Evolutionary conservation across 2,113 vertebrate genomes (phyloP).

Genomic region (Ursus arctos): DNA sequence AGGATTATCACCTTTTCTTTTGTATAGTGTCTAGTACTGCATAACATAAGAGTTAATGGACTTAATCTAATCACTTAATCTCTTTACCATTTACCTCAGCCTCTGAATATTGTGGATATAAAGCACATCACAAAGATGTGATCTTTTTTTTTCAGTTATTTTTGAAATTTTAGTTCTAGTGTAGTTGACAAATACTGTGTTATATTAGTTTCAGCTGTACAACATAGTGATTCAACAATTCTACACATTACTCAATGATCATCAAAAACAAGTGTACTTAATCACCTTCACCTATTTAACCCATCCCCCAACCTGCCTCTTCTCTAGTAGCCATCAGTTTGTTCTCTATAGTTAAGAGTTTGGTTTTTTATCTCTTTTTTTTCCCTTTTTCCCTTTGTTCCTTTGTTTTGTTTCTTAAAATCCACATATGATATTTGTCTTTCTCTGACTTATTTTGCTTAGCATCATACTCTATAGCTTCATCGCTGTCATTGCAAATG

Average conservation of each 20-base stretch:
- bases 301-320: neutral
- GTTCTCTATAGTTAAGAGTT: neutral
- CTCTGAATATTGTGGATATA: neutral
- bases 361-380: neutral
- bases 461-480: neutral
- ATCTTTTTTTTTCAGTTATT: neutral
- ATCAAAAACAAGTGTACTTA: neutral
- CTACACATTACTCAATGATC: neutral
- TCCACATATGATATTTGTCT: neutral
- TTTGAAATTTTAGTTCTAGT: neutral
- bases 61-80: conserved; percentile 15
- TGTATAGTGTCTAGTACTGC: neutral
- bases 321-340: neutral
- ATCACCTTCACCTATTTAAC: neutral
- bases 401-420: neutral
- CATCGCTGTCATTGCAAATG: neutral
- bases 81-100: neutral
- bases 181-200: neutral
- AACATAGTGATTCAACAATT: neutral
- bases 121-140: neutral
- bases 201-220: neutral
- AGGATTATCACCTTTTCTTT: neutral
- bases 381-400: neutral
- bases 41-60: neutral
- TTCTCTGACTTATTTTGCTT: neutral